phyloP scores from a whole-genome alignment of 2,888 invertebrate genomes.

The Habrosyne pyritoides region DNA sequence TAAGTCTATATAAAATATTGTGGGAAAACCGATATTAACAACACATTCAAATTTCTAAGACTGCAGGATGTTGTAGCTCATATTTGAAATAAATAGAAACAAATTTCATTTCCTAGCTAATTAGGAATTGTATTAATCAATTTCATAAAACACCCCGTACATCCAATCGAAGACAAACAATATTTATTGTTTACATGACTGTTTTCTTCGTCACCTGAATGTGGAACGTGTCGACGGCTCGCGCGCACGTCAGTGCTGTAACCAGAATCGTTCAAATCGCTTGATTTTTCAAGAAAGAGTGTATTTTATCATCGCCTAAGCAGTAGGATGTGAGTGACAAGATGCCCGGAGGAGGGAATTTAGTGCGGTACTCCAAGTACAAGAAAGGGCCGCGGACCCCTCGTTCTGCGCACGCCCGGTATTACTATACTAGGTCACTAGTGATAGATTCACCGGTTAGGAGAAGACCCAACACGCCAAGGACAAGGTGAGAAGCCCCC shows the following conservation, averaged over 20 bases:
- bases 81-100: background rate
- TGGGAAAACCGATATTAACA: too few relatives aligned
- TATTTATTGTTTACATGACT: slow-evolving; percentile 74
- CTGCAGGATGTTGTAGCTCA: too few relatives aligned
- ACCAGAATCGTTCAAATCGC: slow-evolving; percentile 29
- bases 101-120: background rate
- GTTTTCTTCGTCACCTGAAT: slow-evolving; percentile 69
- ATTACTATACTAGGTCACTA: slow-evolving; percentile 67
- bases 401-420: slow-evolving; percentile 58
- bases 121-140: background rate
- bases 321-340: slow-evolving; percentile 53
- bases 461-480: slow-evolving; percentile 34
- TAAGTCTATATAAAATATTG: too few relatives aligned
- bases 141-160: slow-evolving; percentile 50
- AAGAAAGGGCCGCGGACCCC: slow-evolving; percentile 59
- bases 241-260: slow-evolving; percentile 51
- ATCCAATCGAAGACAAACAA: slow-evolving; percentile 54
- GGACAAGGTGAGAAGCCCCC: slow-evolving; percentile 50
- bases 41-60: too few relatives aligned
- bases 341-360: slow-evolving; percentile 66
- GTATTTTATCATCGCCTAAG: slow-evolving; percentile 22
- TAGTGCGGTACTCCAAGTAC: slow-evolving; percentile 59
- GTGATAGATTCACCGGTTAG: slow-evolving; percentile 48
- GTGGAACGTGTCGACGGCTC: slow-evolving; percentile 38
- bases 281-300: slow-evolving; percentile 28